Conservation (phyloP, 2,113 vertebrate species). For the Macrotis lagotis region DNA sequence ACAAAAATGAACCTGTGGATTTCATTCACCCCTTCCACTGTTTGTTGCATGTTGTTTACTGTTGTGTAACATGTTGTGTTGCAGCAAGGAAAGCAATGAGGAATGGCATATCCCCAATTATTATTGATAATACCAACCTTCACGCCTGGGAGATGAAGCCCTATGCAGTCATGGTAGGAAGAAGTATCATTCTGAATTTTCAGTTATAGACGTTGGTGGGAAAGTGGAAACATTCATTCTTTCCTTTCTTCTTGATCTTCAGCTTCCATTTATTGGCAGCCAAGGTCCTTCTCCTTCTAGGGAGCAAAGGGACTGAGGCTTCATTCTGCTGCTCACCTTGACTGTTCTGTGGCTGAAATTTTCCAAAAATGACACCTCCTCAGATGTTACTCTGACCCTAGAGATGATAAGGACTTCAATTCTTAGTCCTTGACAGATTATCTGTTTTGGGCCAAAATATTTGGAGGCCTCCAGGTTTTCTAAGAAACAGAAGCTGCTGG, state of each 20-base stretch:
- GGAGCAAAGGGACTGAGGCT: constrained; percentile 13
- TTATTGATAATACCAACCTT: constrained; percentile 90
- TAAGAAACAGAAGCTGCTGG: not conserved
- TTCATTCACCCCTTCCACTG: constrained; percentile 35
- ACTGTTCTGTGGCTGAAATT: not conserved
- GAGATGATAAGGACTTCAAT: not conserved
- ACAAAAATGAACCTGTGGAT: constrained; percentile 42
- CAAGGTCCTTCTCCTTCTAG: not conserved
- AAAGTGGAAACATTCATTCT: constrained; percentile 54
- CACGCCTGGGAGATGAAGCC: constrained; percentile 91
- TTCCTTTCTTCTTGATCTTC: constrained; percentile 42
- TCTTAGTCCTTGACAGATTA: constrained; percentile 17
- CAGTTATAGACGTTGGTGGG: constrained; percentile 58
- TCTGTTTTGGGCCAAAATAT: constrained; percentile 7
- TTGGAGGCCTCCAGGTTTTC: not conserved
- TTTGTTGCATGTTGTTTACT: constrained; percentile 59
- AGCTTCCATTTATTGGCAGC: constrained; percentile 12
- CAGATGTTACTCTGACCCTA: not conserved
- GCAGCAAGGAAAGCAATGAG: constrained; percentile 87
- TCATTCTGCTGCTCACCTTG: not conserved
- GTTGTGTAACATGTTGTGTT: constrained; percentile 80
- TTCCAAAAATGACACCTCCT: constrained; percentile 1
- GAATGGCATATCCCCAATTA: constrained; percentile 85
- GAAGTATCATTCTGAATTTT: constrained; percentile 76
- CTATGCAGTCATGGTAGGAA: constrained; percentile 87